These are phyloP conservation scores for Rhopalosiphum maidis DNA, from an alignment of 1,140 invertebrate species.

Conservation along the genomic window DNA sequence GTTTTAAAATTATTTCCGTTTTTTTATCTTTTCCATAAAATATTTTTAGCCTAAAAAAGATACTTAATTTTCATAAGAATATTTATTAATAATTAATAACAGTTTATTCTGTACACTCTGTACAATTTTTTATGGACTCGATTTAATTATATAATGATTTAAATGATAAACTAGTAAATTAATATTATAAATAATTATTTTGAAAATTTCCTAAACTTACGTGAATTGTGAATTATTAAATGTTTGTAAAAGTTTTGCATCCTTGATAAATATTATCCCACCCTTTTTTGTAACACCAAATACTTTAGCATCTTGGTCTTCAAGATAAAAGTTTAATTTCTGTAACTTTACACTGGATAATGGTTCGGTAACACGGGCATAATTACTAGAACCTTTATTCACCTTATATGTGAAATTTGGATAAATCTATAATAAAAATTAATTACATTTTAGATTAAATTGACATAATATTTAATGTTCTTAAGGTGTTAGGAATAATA, in stretches of 20 bases:
- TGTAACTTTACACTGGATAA: background rate
- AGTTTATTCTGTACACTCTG: background rate
- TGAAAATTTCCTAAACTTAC: constrained; percentile 4
- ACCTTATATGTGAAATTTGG: background rate
- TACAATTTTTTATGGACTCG: background rate
- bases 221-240: constrained; percentile 30
- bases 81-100: background rate
- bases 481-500: background rate
- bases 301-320: background rate
- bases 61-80: background rate
- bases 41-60: constrained; percentile 37
- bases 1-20: background rate
- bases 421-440: constrained; percentile 34
- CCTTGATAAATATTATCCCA: constrained; percentile 32
- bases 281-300: constrained; percentile 26
- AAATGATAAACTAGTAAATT: no score
- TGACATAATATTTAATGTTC: background rate
- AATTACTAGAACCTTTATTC: background rate
- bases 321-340: constrained; percentile 1
- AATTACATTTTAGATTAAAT: background rate
- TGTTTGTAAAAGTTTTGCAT: background rate
- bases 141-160: background rate
- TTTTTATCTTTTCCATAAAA: background rate
- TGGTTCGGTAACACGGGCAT: constrained; percentile 6
- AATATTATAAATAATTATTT: no score